Percentiles rank a stretch among this genome's conserved stretches.
Evolutionary conservation across 53 echinoderm and acorn worm genomes (phyloP).

Genomic region (Arbacia lixula): DNA sequence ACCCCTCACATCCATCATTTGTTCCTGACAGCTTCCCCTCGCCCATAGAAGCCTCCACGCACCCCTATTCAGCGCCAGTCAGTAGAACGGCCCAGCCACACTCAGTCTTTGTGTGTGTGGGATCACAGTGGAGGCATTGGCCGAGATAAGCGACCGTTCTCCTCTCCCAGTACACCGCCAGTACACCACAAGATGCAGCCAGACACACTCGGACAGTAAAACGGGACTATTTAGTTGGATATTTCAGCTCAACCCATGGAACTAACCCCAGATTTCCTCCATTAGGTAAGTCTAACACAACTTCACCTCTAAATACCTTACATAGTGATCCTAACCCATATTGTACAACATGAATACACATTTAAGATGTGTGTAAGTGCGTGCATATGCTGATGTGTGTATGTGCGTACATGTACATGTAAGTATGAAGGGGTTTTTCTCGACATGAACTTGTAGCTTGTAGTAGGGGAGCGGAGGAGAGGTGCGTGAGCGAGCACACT

Average conservation of each 20-base stretch:
- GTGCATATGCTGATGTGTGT: too few species aligned
- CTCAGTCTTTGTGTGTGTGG: conserved; percentile 12
- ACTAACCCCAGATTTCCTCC: too few species aligned
- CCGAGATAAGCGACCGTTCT: conserved; percentile 11
- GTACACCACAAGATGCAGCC: conserved; percentile 3
- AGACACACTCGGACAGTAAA: conserved; percentile 15
- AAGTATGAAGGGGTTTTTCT: too few species aligned
- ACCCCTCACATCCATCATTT: conserved; percentile 40
- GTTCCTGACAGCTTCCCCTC: conserved; percentile 16
- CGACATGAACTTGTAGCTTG: too few species aligned
- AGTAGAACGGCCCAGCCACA: conserved; percentile 28
- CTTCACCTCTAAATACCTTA: too few species aligned
- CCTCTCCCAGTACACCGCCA: not conserved
- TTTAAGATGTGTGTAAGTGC: too few species aligned
- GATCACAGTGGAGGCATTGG: conserved; percentile 1
- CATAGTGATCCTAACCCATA: too few species aligned
- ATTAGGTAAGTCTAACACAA: not conserved
- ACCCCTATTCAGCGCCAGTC: conserved; percentile 3
- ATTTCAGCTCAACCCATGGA: too few species aligned
- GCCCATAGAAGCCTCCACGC: conserved; percentile 7
- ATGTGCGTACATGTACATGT: too few species aligned
- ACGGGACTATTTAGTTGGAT: conserved; percentile 20
- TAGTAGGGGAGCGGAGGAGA: too few species aligned
- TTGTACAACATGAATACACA: too few species aligned
- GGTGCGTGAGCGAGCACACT: too few species aligned